Percentiles rank a stretch among this genome's conserved stretches.
Evolutionary conservation across 2,113 vertebrate genomes (phyloP).

Genomic region (Zeus faber): DNA sequence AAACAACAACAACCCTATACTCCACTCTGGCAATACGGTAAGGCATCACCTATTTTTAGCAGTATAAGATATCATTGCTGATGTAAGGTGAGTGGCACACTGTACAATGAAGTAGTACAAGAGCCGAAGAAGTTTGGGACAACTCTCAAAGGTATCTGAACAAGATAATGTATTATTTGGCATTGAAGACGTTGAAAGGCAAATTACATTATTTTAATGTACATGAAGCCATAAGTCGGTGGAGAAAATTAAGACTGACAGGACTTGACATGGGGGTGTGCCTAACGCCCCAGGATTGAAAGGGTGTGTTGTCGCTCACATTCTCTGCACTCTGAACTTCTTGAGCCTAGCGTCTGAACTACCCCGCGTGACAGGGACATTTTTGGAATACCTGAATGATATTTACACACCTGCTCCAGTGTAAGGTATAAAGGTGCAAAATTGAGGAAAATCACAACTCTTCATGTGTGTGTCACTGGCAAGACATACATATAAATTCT

Average conservation of each 20-base stretch:
- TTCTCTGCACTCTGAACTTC: conserved; percentile 38
- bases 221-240: conserved; percentile 22
- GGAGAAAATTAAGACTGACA: conserved; percentile 45
- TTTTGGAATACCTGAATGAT: conserved; percentile 51
- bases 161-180: neutral
- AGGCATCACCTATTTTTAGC: too few species aligned
- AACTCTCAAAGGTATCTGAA: neutral
- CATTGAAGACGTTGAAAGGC: conserved; percentile 7
- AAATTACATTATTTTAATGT: conserved; percentile 24
- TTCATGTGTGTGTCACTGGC: conserved; percentile 8
- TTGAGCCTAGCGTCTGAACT: neutral
- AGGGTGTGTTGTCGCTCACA: conserved; percentile 22
- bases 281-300: conserved; percentile 25
- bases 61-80: too few species aligned
- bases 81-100: too few species aligned
- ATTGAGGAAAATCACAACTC: neutral
- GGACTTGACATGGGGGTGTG: conserved; percentile 22
- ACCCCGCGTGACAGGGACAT: conserved; percentile 19
- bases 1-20: too few species aligned
- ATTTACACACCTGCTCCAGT: conserved; percentile 61
- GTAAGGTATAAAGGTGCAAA: conserved; percentile 23
- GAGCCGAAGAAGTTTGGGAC: too few species aligned
- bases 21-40: too few species aligned
- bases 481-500: conserved; percentile 13
- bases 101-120: too few species aligned